These are phyloP conservation scores for Xestoiulus laeticollis DNA, from an alignment of 2,888 invertebrate species.

Conservation along the genomic window DNA sequence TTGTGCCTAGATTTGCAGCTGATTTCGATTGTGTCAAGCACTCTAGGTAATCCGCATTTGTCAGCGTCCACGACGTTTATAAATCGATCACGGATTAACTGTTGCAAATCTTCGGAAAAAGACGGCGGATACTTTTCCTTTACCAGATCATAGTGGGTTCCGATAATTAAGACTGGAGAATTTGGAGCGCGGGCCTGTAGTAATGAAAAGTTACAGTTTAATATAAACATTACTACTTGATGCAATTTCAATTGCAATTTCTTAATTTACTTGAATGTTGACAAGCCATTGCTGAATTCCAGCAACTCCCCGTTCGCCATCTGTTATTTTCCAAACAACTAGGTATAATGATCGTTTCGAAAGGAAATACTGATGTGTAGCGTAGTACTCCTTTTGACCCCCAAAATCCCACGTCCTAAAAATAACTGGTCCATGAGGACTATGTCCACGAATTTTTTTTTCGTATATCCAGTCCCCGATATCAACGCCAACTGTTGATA, in stretches of 20 bases:
- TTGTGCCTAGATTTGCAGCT: slow-evolving; percentile 89
- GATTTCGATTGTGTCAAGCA: slow-evolving; percentile 92
- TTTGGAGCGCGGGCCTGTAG: slow-evolving; percentile 89
- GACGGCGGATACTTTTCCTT: slow-evolving; percentile 71
- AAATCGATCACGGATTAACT: slow-evolving; percentile 83
- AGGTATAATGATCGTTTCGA: slow-evolving; percentile 94
- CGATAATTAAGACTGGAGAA: slow-evolving; percentile 94
- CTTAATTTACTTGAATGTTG: slow-evolving; percentile 78
- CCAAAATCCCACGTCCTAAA: slow-evolving; percentile 99
- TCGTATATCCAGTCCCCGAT: slow-evolving; percentile 95
- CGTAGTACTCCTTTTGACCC: slow-evolving; percentile 97
- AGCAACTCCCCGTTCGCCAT: slow-evolving; percentile 88
- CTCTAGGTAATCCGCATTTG: slow-evolving; percentile 92
- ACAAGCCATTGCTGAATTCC: slow-evolving; percentile 95
- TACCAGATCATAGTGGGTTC: slow-evolving; percentile 93
- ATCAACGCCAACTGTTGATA: slow-evolving; percentile 98
- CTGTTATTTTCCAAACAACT: slow-evolving; percentile 93
- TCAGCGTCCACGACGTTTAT: slow-evolving; percentile 95
- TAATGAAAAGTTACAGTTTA: slow-evolving; percentile 44
- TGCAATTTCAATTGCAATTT: slow-evolving; percentile 4
- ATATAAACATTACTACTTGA: neutral
- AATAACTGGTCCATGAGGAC: slow-evolving; percentile 80
- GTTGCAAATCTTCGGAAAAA: slow-evolving; percentile 81
- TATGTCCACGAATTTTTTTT: slow-evolving; percentile 76
- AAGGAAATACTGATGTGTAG: slow-evolving; percentile 98